Conservation (phyloP, 1,140 invertebrate genomes). For the Acromyrmex charruanus region DNA sequence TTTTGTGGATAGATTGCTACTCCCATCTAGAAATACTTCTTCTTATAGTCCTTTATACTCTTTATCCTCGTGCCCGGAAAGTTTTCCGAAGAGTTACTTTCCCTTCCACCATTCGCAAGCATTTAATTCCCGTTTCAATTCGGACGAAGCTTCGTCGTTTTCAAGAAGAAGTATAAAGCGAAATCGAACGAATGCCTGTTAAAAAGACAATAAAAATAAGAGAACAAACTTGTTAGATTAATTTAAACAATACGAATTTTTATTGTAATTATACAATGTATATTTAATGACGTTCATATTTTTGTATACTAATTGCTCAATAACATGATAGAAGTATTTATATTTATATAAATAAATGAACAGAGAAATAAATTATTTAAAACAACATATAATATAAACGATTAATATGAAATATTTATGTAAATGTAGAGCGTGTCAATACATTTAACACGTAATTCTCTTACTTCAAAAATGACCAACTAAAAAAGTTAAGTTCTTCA, state of each 20-base stretch:
- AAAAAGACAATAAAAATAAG: constrained; percentile 27
- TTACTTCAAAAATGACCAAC: too few species aligned
- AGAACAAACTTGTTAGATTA: not conserved
- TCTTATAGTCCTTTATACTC: constrained; percentile 72
- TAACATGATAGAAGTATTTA: not conserved
- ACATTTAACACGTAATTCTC: not conserved
- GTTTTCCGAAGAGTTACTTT: constrained; percentile 59
- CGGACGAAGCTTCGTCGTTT: constrained; percentile 58
- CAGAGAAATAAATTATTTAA: not conserved
- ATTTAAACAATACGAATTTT: constrained; percentile 2
- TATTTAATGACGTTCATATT: too few species aligned
- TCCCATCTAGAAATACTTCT: constrained; percentile 57
- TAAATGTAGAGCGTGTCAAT: not conserved
- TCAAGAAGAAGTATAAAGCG: not conserved
- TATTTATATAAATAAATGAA: not conserved
- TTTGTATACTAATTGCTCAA: not conserved
- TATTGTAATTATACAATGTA: not conserved
- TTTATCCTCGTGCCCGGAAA: constrained; percentile 64
- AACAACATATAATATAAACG: not conserved
- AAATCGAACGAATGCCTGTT: constrained; percentile 34
- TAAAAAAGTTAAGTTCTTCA: too few species aligned
- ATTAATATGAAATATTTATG: constrained; percentile 8
- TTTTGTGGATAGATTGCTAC: constrained; percentile 57
- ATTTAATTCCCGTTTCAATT: constrained; percentile 62
- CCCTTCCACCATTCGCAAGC: constrained; percentile 3